Conservation (phyloP, 2,888 invertebrate species). For the Lepidonotus clava region DNA sequence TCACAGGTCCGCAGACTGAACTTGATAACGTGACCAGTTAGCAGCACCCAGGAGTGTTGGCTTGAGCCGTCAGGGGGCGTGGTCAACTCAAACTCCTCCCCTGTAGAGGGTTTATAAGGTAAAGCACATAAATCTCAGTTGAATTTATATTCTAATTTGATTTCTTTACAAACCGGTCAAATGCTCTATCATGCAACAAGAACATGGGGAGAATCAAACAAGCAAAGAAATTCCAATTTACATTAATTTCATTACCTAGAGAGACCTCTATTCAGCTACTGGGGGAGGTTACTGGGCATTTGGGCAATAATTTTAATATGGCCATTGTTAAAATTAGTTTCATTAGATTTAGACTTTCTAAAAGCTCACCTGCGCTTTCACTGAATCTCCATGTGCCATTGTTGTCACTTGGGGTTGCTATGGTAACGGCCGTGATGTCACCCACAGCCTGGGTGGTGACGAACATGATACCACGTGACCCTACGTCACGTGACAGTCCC, state of each 20-base stretch:
- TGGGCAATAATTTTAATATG: too few relatives aligned
- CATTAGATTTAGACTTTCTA: too few relatives aligned
- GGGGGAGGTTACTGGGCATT: too few relatives aligned
- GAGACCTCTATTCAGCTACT: too few relatives aligned
- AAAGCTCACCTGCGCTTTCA: neutral
- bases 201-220: neutral
- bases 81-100: neutral
- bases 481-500: neutral
- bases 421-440: neutral
- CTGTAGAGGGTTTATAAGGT: too few relatives aligned
- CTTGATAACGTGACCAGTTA: neutral
- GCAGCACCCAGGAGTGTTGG: neutral
- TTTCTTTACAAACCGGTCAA: neutral
- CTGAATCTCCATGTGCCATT: neutral
- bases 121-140: neutral
- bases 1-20: constrained; percentile 13
- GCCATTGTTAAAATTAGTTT: too few relatives aligned
- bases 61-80: neutral
- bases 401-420: neutral
- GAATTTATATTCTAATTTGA: neutral
- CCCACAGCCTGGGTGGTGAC: neutral
- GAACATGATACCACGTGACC: neutral
- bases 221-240: neutral
- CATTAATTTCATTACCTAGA: neutral
- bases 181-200: neutral